phyloP scores from a whole-genome alignment of 2,888 invertebrate genomes.

The Amaurobius ferox region DNA sequence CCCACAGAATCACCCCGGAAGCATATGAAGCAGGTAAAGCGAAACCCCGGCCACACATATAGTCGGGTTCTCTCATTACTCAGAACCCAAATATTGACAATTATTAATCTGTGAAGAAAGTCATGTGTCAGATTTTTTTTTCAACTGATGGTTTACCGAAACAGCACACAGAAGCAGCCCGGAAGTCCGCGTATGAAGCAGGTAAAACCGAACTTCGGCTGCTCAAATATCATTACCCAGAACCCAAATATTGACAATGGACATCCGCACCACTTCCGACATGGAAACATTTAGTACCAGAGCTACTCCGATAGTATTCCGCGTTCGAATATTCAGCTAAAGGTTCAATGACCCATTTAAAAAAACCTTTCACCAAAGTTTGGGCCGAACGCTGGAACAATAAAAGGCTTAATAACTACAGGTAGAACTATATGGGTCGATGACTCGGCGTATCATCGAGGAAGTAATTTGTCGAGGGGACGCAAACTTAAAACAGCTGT shows the following conservation, averaged over 20 bases:
- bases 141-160: too few relatives aligned
- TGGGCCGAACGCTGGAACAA: constrained; percentile 17
- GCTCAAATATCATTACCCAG: constrained; percentile 10
- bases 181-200: background rate
- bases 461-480: constrained; percentile 42
- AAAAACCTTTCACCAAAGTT: constrained; percentile 15
- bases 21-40: too few relatives aligned
- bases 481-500: constrained; percentile 21
- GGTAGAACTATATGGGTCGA: constrained; percentile 59
- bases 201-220: background rate
- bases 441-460: constrained; percentile 44
- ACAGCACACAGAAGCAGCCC: background rate
- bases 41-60: too few relatives aligned
- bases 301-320: background rate
- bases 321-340: background rate
- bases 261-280: constrained; percentile 29
- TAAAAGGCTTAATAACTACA: constrained; percentile 44
- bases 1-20: too few relatives aligned
- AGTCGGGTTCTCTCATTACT: too few relatives aligned
- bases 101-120: too few relatives aligned
- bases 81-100: too few relatives aligned
- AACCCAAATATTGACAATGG: constrained; percentile 53
- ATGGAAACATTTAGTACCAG: constrained; percentile 23
- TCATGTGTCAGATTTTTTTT: too few relatives aligned
- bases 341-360: constrained; percentile 48